These are phyloP conservation scores for Hartigia nigra DNA, from an alignment of 2,888 invertebrate genomes.

Conservation along the genomic window DNA sequence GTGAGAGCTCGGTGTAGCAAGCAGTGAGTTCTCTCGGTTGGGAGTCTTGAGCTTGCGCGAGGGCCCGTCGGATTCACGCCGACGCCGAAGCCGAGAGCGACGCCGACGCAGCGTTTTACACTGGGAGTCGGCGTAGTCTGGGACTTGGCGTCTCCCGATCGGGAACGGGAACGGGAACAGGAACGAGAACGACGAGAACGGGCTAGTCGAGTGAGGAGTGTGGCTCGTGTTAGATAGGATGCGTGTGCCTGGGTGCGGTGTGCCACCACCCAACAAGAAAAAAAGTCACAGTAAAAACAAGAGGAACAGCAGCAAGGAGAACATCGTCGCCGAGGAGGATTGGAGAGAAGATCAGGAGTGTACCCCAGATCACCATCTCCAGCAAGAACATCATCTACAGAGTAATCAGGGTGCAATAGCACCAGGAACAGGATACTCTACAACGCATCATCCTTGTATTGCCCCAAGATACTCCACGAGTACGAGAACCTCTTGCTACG, in stretches of 20 bases:
- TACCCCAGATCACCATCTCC: neutral
- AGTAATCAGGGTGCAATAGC: neutral
- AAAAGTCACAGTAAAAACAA: slow-evolving; percentile 26
- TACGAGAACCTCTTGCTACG: neutral
- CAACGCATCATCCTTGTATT: neutral
- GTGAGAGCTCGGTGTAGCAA: neutral
- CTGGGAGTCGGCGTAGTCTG: slow-evolving; percentile 61
- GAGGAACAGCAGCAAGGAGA: slow-evolving; percentile 24
- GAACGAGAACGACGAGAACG: slow-evolving; percentile 24
- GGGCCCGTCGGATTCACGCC: slow-evolving; percentile 46
- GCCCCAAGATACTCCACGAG: neutral
- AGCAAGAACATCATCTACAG: neutral
- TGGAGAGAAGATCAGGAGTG: neutral
- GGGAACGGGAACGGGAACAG: slow-evolving; percentile 34
- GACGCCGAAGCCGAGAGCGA: slow-evolving; percentile 28
- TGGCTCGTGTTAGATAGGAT: slow-evolving; percentile 63
- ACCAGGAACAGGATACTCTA: neutral
- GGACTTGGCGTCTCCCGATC: slow-evolving; percentile 55
- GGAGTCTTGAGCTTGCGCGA: slow-evolving; percentile 48
- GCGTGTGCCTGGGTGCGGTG: slow-evolving; percentile 65
- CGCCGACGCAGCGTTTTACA: slow-evolving; percentile 44
- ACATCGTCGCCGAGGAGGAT: neutral
- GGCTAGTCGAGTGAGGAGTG: slow-evolving; percentile 49
- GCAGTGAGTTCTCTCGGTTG: neutral
- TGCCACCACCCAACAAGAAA: slow-evolving; percentile 51